A percentile compares a stretch with the other conserved stretches of the same genome.
phyloP scores from a whole-genome alignment of 2,888 invertebrate species.

The Siphlonurus alternatus region DNA sequence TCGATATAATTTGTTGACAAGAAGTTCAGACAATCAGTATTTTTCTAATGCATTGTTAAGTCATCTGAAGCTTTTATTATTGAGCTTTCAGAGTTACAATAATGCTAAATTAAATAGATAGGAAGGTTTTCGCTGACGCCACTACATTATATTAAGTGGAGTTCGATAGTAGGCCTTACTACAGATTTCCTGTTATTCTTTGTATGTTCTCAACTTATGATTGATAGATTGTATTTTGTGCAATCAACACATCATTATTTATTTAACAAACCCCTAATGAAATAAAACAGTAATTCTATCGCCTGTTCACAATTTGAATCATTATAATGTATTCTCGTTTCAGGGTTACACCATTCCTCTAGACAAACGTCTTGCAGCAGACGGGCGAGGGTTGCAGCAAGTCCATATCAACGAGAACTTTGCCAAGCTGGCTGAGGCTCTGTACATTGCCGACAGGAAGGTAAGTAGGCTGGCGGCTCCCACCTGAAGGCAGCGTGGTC shows the following conservation, averaged over 20 bases:
- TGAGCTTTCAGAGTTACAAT: not conserved
- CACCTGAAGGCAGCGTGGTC: not conserved
- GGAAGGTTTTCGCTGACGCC: constrained; percentile 14
- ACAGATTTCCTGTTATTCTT: no score
- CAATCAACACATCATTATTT: no score
- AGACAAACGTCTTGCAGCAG: constrained; percentile 95
- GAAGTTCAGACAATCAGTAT: no score
- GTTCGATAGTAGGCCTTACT: constrained; percentile 16
- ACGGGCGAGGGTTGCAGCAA: constrained; percentile 92
- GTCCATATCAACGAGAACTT: constrained; percentile 99
- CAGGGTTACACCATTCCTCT: constrained; percentile 90
- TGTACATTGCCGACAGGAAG: constrained; percentile 95
- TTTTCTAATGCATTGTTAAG: not conserved
- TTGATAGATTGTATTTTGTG: no score
- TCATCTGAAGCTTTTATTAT: not conserved
- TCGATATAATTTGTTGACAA: no score
- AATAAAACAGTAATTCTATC: no score
- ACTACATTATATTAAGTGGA: constrained; percentile 13
- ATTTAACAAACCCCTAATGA: no score
- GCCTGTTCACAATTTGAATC: no score
- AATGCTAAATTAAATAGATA: not conserved
- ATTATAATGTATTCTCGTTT: no score
- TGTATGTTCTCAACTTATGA: no score
- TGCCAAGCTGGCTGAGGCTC: constrained; percentile 91
- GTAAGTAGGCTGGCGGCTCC: no score